Conservation (phyloP, 2,113 vertebrate species). For the Oreochromis tanganicae region DNA sequence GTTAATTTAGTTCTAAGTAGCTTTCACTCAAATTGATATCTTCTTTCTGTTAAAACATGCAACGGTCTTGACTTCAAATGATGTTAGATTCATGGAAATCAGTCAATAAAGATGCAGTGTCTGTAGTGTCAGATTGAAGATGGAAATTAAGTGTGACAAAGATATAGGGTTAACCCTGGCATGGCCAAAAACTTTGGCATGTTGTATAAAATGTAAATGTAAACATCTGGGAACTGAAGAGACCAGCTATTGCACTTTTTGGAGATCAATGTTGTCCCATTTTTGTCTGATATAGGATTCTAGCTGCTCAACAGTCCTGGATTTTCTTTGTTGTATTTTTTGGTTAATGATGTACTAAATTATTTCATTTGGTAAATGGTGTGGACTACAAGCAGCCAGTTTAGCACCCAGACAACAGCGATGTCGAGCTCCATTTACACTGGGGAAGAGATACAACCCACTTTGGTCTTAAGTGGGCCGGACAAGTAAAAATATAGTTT, state of each 20-base stretch:
- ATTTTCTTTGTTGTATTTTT: neutral
- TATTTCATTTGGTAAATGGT: neutral
- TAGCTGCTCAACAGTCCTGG: neutral
- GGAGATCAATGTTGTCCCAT: neutral
- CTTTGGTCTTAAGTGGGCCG: neutral
- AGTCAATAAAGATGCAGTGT: neutral
- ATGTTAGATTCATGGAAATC: neutral
- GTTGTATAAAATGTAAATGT: neutral
- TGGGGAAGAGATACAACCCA: neutral
- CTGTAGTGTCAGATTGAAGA: neutral
- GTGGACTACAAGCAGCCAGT: neutral
- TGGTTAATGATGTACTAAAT: neutral
- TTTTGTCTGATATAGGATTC: neutral
- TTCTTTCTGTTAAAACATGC: neutral
- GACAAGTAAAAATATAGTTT: neutral
- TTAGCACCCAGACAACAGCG: neutral
- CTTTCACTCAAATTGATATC: neutral
- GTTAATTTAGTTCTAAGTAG: neutral
- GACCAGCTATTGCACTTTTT: neutral
- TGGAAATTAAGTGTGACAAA: neutral
- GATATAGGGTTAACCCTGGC: neutral
- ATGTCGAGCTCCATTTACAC: neutral
- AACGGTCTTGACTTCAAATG: neutral
- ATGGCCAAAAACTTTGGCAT: neutral
- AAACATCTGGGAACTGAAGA: neutral